Base-by-base conservation (phyloP, 2,888 invertebrate species). In the Ophion slaviceki region DNA sequence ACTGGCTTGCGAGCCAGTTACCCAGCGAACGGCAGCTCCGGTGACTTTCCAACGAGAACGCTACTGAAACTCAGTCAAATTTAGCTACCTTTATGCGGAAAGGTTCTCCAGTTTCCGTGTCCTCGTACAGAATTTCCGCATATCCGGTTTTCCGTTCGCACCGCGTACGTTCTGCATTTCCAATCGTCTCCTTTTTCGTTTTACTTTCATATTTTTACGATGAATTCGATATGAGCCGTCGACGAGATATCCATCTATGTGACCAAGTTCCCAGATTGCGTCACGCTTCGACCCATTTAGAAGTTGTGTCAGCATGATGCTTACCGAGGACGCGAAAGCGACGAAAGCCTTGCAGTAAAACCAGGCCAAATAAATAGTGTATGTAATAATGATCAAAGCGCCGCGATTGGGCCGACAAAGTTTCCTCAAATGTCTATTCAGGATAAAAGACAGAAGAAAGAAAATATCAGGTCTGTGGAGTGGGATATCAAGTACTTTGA, bases 351-450 rank as follows among this genome's bases (percentile, higher is more conserved):
- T 14, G 45, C 20, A 24, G 32, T 28, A 28, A 68, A 80, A 86
- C 11, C 57, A 68, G 80, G 80, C 82, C 80, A 77, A 82, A 77
- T 82, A 82, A 82, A 86, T 86, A 82, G 79, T 67, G 68, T 68
- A 82, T 68, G 82, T 80, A 82, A 86, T 86, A 86, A 82, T 67
- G 68, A 74, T 80, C 67, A 40, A 77, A 74, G 79, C 67, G 76
- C 76, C 45, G 72, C 67, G 68, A 67, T 80, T 17, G 71, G 62
- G 40, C 32, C n/a, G 61, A 2, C n/a, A 7, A 10, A 81, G 76
- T 72, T 76, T 74, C 45, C 40, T 82, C 76, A 77, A 80, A 82
- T 80, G 77, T 86, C 75, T 82, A 76, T 80, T 80, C 68, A 70
- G 62, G 72, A 67, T 62, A 57, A 82, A 36, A 82, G 76, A 82